phyloP scores from a whole-genome alignment of 2,113 vertebrate species.

The Aspidoscelis tigris region DNA sequence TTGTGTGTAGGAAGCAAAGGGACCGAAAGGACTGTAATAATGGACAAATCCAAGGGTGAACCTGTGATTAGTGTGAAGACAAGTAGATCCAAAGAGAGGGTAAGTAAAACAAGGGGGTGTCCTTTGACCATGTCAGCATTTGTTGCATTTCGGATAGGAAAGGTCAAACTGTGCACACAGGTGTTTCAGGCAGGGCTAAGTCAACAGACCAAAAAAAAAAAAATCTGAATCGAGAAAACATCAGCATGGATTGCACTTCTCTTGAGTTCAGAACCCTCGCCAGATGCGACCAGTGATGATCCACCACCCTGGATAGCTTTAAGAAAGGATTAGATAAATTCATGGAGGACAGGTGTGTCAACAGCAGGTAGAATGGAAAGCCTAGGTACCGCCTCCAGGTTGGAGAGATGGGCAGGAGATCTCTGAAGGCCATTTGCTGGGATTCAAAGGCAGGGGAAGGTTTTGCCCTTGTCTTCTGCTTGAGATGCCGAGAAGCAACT shows the following conservation, averaged over 20 bases:
- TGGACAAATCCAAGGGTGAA: conserved; percentile 98
- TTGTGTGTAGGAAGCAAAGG: conserved; percentile 77
- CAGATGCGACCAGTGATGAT: too few species aligned
- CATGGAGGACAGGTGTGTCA: too few species aligned
- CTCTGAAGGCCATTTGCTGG: too few species aligned
- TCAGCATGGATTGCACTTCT: not conserved
- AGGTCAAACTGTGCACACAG: not conserved
- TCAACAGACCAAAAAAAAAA: not conserved
- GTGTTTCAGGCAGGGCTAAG: not conserved
- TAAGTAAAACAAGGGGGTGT: conserved; percentile 55
- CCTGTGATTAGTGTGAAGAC: conserved; percentile 97
- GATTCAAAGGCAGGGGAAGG: too few species aligned
- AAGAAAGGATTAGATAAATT: too few species aligned
- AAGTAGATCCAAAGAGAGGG: conserved; percentile 81
- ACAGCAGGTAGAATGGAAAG: too few species aligned
- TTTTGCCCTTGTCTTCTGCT: too few species aligned
- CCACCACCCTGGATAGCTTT: too few species aligned
- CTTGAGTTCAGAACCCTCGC: too few species aligned
- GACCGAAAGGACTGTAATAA: conserved; percentile 93
- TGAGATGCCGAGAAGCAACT: too few species aligned
- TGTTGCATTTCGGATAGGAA: not conserved
- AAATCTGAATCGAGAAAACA: not conserved
- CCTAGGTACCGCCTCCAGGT: too few species aligned
- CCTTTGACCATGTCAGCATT: not conserved
- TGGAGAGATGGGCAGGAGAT: too few species aligned